Base-by-base conservation (phyloP, 2,113 vertebrate genomes). In the Pungitius pungitius region DNA sequence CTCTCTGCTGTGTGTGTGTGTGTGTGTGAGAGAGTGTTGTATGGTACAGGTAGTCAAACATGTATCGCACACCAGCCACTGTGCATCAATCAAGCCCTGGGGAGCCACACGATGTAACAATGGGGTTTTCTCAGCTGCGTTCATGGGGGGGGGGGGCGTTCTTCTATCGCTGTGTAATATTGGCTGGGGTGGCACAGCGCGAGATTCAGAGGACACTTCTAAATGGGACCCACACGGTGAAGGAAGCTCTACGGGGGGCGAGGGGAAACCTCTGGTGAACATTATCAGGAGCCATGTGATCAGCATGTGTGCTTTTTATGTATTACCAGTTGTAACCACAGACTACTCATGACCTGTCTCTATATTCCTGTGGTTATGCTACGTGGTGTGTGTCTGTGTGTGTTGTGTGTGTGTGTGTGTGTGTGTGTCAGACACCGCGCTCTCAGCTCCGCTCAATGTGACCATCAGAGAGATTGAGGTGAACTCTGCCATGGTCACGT, bases 371-470 rank as follows among this genome's bases (percentile, higher is more conserved):
- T 81, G 80, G 33, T 55, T 43, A 6, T 74, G 55, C 43, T 54
- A 9, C 0, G 1, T 2, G 3, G 33, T 64, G 62, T 77, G 62
- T 57, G 65, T 75, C 66, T 58, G 30, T 33, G 27, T 56, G 55
- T 57, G 54, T 18, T 37, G 42, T 22, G 43, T 49, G 61, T 64
- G 42, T 64, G 61, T 33, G 17, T 56, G 51, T 40, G 22, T 72
- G 33, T 43, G 30, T 65, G 45, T 59, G 35, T 76, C 93, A 99
- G 96, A 99, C 90, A 94, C 96, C 76, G 93, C 95, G 7, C 95
- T 97, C 6, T 97, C 96, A 3, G 96, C 97, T 77, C 97, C 97
- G 0, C 95, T 99, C 47, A 99, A 98, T 73, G 97, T 99, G 93
- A 98, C 97, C 3, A 96, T 99, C 91, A 95, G 93, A 91, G 95